These are phyloP conservation scores for Plagodis pulveraria DNA, from an alignment of 2,888 invertebrate genomes.

Conservation along the genomic window DNA sequence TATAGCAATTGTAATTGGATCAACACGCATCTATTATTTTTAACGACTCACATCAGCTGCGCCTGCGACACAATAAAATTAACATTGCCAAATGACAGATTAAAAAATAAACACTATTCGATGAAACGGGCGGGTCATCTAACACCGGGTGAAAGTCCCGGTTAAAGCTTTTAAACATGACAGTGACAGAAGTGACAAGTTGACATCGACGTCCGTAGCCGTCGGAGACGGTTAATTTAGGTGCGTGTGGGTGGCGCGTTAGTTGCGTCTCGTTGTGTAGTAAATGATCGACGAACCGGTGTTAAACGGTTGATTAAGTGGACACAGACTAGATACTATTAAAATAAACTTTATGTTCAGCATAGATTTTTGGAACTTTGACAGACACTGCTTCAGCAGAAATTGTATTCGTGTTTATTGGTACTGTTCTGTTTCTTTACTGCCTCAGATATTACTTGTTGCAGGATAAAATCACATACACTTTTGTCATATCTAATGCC, in stretches of 20 bases:
- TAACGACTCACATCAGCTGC: constrained; percentile 9
- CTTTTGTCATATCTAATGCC: no score
- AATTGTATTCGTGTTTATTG: no score
- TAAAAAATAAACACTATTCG: constrained; percentile 35
- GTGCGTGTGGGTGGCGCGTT: constrained; percentile 45
- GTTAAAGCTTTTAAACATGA: constrained; percentile 69
- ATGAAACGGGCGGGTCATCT: constrained; percentile 63
- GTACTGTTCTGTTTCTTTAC: no score
- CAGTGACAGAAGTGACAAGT: constrained; percentile 77
- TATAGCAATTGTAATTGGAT: no score
- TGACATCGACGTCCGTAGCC: constrained; percentile 74
- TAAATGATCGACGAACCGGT: constrained; percentile 13
- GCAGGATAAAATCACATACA: no score
- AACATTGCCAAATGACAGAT: constrained; percentile 28
- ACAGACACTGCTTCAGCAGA: not conserved
- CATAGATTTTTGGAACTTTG: no score
- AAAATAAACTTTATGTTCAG: not conserved
- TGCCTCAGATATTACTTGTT: no score
- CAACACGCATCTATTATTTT: constrained; percentile 4
- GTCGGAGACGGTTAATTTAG: constrained; percentile 78
- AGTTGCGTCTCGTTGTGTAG: constrained; percentile 31
- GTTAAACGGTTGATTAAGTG: constrained; percentile 23
- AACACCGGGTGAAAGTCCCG: constrained; percentile 75
- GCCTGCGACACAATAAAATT: constrained; percentile 20
- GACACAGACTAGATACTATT: not conserved